A percentile compares a stretch with the other conserved stretches of the same genome.
phyloP scores from a whole-genome alignment of 2,113 vertebrate genomes.

The Paradisaea rubra region DNA sequence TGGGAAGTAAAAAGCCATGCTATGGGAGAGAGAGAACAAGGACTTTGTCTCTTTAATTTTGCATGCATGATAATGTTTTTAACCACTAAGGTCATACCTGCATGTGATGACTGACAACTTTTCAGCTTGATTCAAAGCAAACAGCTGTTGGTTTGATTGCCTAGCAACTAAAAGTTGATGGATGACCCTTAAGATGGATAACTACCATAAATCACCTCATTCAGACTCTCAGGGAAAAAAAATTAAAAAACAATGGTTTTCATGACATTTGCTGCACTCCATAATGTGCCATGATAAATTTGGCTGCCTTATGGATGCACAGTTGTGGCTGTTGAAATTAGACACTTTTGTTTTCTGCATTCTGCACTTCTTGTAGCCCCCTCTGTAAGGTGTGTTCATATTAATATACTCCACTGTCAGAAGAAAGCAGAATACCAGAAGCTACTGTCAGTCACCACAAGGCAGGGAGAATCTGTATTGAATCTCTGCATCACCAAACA shows the following conservation, averaged over 20 bases:
- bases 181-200: constrained; percentile 97
- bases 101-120: constrained; percentile 85
- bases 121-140: constrained; percentile 86
- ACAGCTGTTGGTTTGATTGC: constrained; percentile 96
- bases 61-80: constrained; percentile 67
- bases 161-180: constrained; percentile 95
- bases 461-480: constrained; percentile 26
- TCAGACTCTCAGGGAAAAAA: constrained; percentile 76
- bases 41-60: constrained; percentile 67
- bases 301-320: constrained; percentile 62
- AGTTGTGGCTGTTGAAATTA: constrained; percentile 70
- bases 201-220: constrained; percentile 95
- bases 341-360: constrained; percentile 62
- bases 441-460: constrained; percentile 48
- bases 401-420: constrained; percentile 26
- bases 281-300: constrained; percentile 83
- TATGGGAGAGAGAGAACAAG: not conserved
- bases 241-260: constrained; percentile 82
- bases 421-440: constrained; percentile 42
- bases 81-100: constrained; percentile 80
- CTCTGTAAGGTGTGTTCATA: constrained; percentile 36
- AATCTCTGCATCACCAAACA: constrained; percentile 51
- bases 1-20: not conserved
- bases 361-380: constrained; percentile 53
- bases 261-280: constrained; percentile 77